Conservation (phyloP, 2,888 invertebrate genomes). For the Ormyrus pomaceus region DNA sequence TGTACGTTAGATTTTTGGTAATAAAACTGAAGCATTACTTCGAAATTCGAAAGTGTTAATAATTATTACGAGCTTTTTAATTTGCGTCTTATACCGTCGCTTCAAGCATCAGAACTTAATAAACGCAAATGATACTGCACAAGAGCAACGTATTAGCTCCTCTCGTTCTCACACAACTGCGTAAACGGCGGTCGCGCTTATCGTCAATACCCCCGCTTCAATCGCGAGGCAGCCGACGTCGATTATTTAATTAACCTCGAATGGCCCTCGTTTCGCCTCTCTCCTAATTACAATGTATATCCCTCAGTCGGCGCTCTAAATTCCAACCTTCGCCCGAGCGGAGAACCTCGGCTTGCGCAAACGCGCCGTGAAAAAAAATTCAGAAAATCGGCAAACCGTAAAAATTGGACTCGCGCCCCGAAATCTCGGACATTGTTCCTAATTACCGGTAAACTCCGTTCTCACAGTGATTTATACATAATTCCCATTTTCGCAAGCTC, state of each 20-base stretch:
- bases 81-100: no score
- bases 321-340: background rate
- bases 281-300: conserved; percentile 39
- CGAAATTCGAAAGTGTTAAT: no score
- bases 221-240: background rate
- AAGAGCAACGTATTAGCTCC: no score
- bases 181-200: no score
- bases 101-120: no score
- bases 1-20: no score
- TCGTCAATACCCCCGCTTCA: no score
- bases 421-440: conserved; percentile 39
- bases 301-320: background rate
- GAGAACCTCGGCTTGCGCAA: background rate
- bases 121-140: no score
- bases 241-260: conserved; percentile 29
- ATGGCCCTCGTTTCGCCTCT: background rate
- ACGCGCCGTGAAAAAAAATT: background rate
- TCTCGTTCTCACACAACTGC: no score
- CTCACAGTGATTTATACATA: conserved; percentile 40
- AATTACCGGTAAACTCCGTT: conserved; percentile 43
- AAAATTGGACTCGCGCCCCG: background rate
- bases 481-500: conserved; percentile 48
- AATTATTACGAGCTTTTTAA: no score
- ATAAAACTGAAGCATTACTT: no score
- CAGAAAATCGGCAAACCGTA: background rate